phyloP scores from a whole-genome alignment of 2,113 vertebrate genomes.

The Ondatra zibethicus region DNA sequence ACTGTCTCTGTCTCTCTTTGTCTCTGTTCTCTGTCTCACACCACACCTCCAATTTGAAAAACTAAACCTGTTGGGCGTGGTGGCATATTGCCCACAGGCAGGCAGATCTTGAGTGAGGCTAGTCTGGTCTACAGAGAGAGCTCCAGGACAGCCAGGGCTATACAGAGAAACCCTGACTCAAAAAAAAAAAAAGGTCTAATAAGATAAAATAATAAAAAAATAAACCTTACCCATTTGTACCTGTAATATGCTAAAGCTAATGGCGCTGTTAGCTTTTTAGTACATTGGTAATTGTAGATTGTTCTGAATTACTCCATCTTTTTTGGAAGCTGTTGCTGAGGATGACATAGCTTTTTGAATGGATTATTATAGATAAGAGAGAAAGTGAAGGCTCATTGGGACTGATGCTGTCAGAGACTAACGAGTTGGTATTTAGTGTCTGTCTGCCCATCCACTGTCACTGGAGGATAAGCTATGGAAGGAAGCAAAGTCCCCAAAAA shows the following conservation, averaged over 20 bases:
- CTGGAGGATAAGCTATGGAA: neutral
- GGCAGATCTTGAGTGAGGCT: neutral
- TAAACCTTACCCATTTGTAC: slow-evolving; percentile 6
- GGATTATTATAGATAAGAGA: slow-evolving; percentile 25
- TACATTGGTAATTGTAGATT: slow-evolving; percentile 7
- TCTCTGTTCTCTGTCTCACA: neutral
- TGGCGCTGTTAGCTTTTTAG: slow-evolving; percentile 9
- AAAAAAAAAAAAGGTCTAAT: neutral
- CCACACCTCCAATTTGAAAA: neutral
- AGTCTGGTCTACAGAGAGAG: neutral
- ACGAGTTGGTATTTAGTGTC: neutral
- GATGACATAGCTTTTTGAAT: slow-evolving; percentile 49
- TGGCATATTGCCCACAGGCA: neutral
- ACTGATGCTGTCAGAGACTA: neutral
- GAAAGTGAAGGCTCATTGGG: slow-evolving; percentile 51
- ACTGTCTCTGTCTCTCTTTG: neutral
- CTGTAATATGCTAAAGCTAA: neutral
- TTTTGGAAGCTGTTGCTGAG: slow-evolving; percentile 51
- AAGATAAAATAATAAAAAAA: neutral
- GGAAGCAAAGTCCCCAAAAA: neutral
- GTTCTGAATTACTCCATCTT: neutral
- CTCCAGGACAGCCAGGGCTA: neutral
- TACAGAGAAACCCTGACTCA: neutral
- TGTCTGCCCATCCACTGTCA: neutral
- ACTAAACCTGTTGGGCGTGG: neutral